Evolutionary conservation across 2,888 invertebrate genomes (phyloP).

Genomic region (Holacanthella duospinosa): DNA sequence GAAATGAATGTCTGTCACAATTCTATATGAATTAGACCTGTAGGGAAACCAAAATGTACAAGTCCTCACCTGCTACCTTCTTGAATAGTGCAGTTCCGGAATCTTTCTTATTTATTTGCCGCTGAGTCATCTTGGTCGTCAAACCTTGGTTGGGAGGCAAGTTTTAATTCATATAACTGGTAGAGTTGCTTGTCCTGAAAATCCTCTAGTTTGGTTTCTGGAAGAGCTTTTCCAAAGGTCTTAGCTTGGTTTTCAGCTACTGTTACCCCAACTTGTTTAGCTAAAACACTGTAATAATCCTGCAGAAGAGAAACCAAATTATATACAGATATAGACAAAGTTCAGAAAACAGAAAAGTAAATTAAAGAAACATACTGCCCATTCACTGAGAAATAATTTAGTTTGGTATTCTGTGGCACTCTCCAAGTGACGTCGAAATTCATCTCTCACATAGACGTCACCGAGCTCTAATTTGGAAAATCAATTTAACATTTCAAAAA

Average conservation of each 20-base stretch:
- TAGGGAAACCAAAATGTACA: too few relatives aligned
- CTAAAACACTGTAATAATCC: slow-evolving; percentile 65
- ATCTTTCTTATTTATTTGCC: too few relatives aligned
- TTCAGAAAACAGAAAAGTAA: neutral
- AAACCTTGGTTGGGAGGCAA: slow-evolving; percentile 50
- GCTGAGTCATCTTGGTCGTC: too few relatives aligned
- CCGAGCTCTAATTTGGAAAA: slow-evolving; percentile 47
- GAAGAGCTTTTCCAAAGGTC: slow-evolving; percentile 55
- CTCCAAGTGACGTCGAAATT: slow-evolving; percentile 72
- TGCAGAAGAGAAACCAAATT: slow-evolving; percentile 42
- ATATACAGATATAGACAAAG: slow-evolving; percentile 17
- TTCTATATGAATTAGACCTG: too few relatives aligned
- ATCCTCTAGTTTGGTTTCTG: slow-evolving; percentile 53
- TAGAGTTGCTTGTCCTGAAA: slow-evolving; percentile 72
- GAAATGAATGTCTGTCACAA: too few relatives aligned
- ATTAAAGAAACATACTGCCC: slow-evolving; percentile 59
- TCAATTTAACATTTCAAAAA: neutral
- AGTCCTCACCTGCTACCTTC: too few relatives aligned
- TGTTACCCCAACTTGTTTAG: slow-evolving; percentile 59
- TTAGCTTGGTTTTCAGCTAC: too few relatives aligned
- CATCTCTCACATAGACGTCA: slow-evolving; percentile 65
- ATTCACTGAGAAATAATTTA: slow-evolving; percentile 67
- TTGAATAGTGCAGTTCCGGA: too few relatives aligned
- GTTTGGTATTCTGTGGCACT: slow-evolving; percentile 58
- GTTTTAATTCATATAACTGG: slow-evolving; percentile 71